phyloP scores from a whole-genome alignment of 2,113 vertebrate genomes.

The Pomatostomus ruficeps region DNA sequence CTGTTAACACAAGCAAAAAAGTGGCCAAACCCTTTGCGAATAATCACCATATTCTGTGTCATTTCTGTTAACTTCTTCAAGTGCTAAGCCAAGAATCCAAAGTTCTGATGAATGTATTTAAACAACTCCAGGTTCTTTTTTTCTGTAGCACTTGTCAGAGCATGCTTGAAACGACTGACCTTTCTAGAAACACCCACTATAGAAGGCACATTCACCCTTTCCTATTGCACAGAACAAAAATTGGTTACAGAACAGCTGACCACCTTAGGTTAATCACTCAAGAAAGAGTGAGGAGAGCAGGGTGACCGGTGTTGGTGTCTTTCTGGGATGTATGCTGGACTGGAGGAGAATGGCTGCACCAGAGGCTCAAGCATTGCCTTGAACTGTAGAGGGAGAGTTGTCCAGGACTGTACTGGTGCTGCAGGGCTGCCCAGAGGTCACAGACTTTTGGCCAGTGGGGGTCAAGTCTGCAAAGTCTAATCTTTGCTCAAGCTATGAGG shows the following conservation, averaged over 20 bases:
- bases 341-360: neutral
- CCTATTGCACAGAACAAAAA: neutral
- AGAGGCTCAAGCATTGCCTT: neutral
- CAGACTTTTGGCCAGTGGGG: accelerated
- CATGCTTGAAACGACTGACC: neutral
- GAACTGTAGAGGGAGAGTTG: neutral
- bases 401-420: neutral
- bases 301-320: accelerated
- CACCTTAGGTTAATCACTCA: neutral
- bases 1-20: neutral
- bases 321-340: neutral
- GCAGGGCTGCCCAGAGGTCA: accelerated
- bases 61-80: neutral
- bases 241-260: neutral
- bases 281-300: neutral
- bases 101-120: neutral
- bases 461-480: neutral
- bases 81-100: neutral
- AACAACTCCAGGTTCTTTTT: neutral
- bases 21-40: neutral
- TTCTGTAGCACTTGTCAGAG: neutral
- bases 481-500: neutral
- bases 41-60: neutral
- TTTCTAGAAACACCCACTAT: neutral
- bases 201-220: neutral